Base-by-base conservation (phyloP, 1,140 invertebrate species). In the Drosophila chauvacae region DNA sequence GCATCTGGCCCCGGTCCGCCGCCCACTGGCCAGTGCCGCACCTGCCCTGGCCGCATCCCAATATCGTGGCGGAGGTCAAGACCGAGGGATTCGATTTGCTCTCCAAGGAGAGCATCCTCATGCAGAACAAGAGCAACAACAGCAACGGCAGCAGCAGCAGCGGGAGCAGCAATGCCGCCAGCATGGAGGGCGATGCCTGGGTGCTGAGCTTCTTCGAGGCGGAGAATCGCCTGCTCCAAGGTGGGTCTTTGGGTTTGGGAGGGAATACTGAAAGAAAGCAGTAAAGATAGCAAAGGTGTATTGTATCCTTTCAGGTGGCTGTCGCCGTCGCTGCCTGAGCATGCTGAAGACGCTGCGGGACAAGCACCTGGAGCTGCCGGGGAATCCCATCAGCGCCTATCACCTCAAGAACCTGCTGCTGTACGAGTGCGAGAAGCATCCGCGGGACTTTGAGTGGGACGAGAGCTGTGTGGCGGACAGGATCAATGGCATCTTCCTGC, bases 381-480 rank as follows among this genome's bases (percentile, higher is more conserved):
- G 97, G 0, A 96, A 96, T 86, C 97, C 97, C 0, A 97, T 98
- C 10, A 96, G 95, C 11, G 95, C 95, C 48, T 98, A 98, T 93
- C 96, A 98, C 91, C 94, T 98, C 92, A 98, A 98, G 93, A 98
- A 97, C 2, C 93, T 98, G 45, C 93, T 98, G 28, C 93, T 99
- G 45, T 98, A 98, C 93, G 98, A 99, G 93, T 99, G 98, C 93
- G 98, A 99, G 93, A 99, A 99, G 92, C 98, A 99, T 93, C 97
- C 97, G 2, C 92, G 96, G 18, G 98, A 99, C 92, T 93, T 95
- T 28, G 98, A 99, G 92, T 99, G 98, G 98, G 97, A 98, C 90
- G 97, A 99, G 83, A 94, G 95, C 3, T 97, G 96, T 90, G 93
- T 99, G 26, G 97, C 96, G 0, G 97, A 99, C 93, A 94, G 98